Evolutionary conservation across 2,888 invertebrate species (phyloP).

Genomic region (Leucoptera coffeella): DNA sequence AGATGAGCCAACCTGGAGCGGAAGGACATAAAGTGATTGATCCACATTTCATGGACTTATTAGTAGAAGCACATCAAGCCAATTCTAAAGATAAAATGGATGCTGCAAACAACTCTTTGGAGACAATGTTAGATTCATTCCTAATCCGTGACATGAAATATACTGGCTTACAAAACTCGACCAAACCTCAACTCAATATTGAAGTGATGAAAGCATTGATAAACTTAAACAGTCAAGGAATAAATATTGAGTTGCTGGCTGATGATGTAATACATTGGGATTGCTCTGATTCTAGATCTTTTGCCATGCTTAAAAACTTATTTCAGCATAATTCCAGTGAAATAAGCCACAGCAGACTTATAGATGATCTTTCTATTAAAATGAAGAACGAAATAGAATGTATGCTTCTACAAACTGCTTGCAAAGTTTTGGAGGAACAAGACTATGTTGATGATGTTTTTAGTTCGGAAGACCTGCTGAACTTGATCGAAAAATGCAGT

Average conservation of each 20-base stretch:
- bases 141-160: constrained; percentile 19
- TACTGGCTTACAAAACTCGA: constrained; percentile 13
- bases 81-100: constrained; percentile 9
- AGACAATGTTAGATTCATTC: constrained; percentile 22
- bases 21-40: constrained; percentile 19
- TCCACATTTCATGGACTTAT: constrained; percentile 15
- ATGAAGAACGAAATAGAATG: constrained; percentile 25
- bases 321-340: constrained; percentile 8
- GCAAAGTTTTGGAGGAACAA: constrained; percentile 11
- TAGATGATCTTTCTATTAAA: constrained; percentile 21
- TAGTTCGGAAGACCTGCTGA: constrained; percentile 9
- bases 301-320: constrained; percentile 15
- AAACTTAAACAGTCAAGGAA: constrained; percentile 18
- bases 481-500: constrained; percentile 16
- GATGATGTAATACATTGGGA: constrained; percentile 21
- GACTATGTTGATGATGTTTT: constrained; percentile 12
- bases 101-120: constrained; percentile 7
- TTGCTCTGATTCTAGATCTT: constrained; percentile 10
- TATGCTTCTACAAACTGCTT: constrained; percentile 13
- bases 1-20: constrained; percentile 21
- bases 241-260: constrained; percentile 11
- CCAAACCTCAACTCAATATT: constrained; percentile 14
- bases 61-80: constrained; percentile 16
- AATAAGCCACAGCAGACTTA: constrained; percentile 5
- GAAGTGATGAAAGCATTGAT: constrained; percentile 28